A percentile compares a stretch with the other conserved stretches of the same genome.
Conservation (phyloP, 2,888 invertebrate genomes). For the Oithona nana region DNA sequence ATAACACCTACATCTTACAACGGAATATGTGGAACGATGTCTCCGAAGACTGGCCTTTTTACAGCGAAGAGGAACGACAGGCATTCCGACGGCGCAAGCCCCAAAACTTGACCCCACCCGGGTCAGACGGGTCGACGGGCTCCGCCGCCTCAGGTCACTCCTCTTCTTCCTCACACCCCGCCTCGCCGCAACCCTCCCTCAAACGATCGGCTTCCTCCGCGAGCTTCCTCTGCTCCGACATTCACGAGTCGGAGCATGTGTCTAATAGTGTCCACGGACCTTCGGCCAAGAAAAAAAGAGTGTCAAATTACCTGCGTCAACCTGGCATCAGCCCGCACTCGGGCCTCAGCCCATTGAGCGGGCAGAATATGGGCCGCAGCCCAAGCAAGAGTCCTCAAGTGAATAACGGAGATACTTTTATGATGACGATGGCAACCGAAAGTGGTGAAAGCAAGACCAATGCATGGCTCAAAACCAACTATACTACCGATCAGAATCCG, state of each 20-base stretch:
- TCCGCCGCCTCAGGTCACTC: constrained; percentile 40
- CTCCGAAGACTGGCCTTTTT: constrained; percentile 83
- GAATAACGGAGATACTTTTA: not conserved
- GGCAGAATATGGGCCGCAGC: not conserved
- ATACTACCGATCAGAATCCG: not conserved
- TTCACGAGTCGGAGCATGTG: too few species aligned
- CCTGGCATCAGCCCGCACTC: not conserved
- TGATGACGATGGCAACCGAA: not conserved
- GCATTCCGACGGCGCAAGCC: constrained; percentile 17
- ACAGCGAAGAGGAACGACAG: constrained; percentile 46
- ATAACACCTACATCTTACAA: constrained; percentile 71
- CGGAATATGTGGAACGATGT: constrained; percentile 81
- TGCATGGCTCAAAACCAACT: not conserved
- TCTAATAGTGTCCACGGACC: too few species aligned
- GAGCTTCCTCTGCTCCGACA: constrained; percentile 33
- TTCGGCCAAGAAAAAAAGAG: constrained; percentile 59
- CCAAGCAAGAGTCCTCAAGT: not conserved
- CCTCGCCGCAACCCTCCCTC: constrained; percentile 42
- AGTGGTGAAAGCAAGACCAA: constrained; percentile 1
- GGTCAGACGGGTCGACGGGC: constrained; percentile 57
- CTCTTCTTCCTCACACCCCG: constrained; percentile 30
- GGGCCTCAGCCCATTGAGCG: not conserved
- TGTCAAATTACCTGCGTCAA: constrained; percentile 58
- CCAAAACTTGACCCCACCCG: constrained; percentile 66
- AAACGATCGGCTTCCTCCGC: constrained; percentile 30